A percentile compares a stretch with the other conserved stretches of the same genome.
Evolutionary conservation across 2,888 invertebrate species (phyloP).

Genomic region (Timema podura): DNA sequence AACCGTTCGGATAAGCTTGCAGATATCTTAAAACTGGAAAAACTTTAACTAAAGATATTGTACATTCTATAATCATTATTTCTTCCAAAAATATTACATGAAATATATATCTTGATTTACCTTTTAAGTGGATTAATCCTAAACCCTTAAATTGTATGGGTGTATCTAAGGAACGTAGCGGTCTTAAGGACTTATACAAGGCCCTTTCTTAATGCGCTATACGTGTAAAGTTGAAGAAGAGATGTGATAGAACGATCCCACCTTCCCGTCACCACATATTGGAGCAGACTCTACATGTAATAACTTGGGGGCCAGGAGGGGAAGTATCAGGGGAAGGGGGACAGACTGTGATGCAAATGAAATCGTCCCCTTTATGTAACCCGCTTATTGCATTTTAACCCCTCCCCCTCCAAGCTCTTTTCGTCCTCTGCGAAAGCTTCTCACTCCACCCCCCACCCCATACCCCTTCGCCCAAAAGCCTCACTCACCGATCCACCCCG

Average conservation of each 20-base stretch:
- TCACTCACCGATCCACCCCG: background rate
- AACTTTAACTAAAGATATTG: too few relatives aligned
- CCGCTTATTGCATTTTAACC: constrained; percentile 15
- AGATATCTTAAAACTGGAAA: too few relatives aligned
- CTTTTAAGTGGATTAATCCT: too few relatives aligned
- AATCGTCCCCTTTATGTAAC: constrained; percentile 13
- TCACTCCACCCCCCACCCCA: too few relatives aligned
- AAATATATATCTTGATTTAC: too few relatives aligned
- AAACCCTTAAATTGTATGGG: background rate
- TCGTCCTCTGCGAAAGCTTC: too few relatives aligned
- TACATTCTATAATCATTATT: too few relatives aligned
- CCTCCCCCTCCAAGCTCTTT: background rate
- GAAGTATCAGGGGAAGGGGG: background rate
- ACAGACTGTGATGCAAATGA: constrained; percentile 14
- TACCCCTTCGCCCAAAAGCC: too few relatives aligned
- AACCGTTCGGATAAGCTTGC: too few relatives aligned
- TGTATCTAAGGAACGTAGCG: background rate
- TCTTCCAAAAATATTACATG: too few relatives aligned
- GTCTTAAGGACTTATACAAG: background rate
- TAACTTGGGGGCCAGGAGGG: background rate
- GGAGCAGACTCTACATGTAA: too few relatives aligned
- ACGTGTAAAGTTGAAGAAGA: background rate
- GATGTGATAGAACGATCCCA: background rate
- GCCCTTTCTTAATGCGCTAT: background rate
- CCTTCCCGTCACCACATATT: background rate